Evolutionary conservation across 2,888 invertebrate species (phyloP), one percentile per base, ranked within the genome.

Genomic region (Clistopyga incitator): DNA sequence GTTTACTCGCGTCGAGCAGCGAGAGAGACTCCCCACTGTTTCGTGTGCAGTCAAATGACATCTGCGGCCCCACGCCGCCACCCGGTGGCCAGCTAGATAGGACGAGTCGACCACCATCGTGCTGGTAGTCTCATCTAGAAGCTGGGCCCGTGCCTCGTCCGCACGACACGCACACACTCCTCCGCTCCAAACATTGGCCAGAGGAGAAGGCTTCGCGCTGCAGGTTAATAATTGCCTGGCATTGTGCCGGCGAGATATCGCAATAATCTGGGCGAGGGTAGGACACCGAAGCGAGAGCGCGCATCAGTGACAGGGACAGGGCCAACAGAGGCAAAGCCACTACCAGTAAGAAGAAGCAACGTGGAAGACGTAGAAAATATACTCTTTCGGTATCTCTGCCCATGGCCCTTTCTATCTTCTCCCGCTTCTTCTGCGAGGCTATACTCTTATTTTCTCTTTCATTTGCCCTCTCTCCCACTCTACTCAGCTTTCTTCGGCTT

Each of bases 181-280:
- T 15, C 4, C 67, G 13, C 45, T 13, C 10, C 15, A 45, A 42
- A 8, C 72, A 59, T 47, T 34, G 61, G 47, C 56, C 50, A 42
- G 50, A 68, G 70, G 42, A 20, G 77, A 54, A 50, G 65, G 72
- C 70, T 85, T 84, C 84, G 86, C 88, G 78, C 88, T 85, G 88
- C 89, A 87, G 89, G 88, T 90, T 90, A 90, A 90, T 90, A 90
- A 90, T 90, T 90, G 89, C 87, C 87, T 87, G 87, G 88, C 88
- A 89, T 90, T 90, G 90, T 90, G 88, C 86, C 84, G 86, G 86
- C 86, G 88, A 89, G 88, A 88, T 89, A 90, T 90, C 89, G 89
- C 87, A 88, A 89, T 90, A 87, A 89, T 88, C 88, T 88, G 85
- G 84, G 76, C 78, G 82, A 83, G 78, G 77, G 82, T 76, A 56